Base-by-base conservation (phyloP, 2,113 vertebrate species). In the Rhodinocichla rosea region DNA sequence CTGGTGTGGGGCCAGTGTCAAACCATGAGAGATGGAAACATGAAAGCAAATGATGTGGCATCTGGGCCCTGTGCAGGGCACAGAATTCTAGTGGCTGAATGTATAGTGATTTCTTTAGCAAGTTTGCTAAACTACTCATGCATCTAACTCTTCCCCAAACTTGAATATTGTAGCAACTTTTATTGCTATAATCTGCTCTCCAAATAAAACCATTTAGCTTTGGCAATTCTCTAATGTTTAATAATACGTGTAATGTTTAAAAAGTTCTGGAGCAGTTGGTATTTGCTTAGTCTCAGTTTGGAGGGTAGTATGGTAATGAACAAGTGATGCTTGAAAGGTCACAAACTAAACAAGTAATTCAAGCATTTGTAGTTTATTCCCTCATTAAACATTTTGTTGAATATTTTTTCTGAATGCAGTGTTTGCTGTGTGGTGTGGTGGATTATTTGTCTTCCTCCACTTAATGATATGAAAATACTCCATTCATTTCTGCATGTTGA, bases 311-410 rank as follows among this genome's bases (percentile, higher is more conserved):
- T 79, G 55, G 55, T 95, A 83, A 88, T 79, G 92, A 95, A 59
- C 39, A 88, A 87, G 30, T 42, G 40, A 91, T 64, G 82, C 91
- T 93, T 92, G 75, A 95, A 97, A 96, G 83, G 92, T 94, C 89
- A 88, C 74, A 90, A 81, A 77, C 32, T 62, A 78, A 95, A 35
- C 75, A 90, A 94, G 52, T 77, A 74, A 68, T 62, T 77, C 19
- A 39, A 71, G 56, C 33, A 70, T 83, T 79, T 65, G 18, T 71
- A 77, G 85, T 89, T 92, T 85, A 87, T 59, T 91, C 13, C 86
- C 24, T 39, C 75, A 83, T 83, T 85, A 92, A 92, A 89, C 22
- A 27, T 77, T 71, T 56, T 63, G 42, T 40, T 77, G 23, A 88
- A 86, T 26, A 2, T 40, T 50, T 57, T 83, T 87, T 59, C 30